Percentiles rank a stretch among this genome's conserved stretches.
Conservation (phyloP, 35 echinoderm and acorn worm genomes). For the Apostichopus parvimensis region DNA sequence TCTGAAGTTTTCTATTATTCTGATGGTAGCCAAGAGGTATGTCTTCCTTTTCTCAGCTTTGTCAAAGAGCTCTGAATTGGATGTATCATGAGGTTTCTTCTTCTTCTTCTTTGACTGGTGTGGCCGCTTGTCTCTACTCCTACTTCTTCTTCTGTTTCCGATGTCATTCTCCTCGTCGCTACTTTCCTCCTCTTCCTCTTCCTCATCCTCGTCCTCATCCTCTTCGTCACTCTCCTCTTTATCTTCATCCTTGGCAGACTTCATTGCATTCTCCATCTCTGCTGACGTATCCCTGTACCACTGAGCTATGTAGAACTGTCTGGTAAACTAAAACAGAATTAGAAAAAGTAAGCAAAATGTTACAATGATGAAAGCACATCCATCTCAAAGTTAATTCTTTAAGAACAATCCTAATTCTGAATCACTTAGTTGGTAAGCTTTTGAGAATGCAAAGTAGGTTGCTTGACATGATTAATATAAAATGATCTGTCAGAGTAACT, state of each 20-base stretch:
- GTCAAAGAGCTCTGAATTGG: conserved; percentile 22
- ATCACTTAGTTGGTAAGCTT: neutral
- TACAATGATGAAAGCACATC: neutral
- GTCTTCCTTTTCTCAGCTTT: conserved; percentile 47
- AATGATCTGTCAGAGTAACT: too few species aligned
- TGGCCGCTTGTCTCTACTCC: neutral
- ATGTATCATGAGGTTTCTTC: neutral
- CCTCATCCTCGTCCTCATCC: conserved; percentile 60
- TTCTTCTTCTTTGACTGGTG: conserved; percentile 7
- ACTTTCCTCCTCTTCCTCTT: conserved; percentile 38
- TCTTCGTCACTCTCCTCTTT: conserved; percentile 66
- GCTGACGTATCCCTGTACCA: conserved; percentile 90
- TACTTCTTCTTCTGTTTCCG: neutral
- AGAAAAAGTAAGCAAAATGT: neutral
- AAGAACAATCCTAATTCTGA: too few species aligned
- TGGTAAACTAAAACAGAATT: conserved; percentile 74
- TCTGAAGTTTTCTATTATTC: conserved; percentile 47
- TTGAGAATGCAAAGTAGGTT: too few species aligned
- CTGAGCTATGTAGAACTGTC: conserved; percentile 94
- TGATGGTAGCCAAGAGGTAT: conserved; percentile 31
- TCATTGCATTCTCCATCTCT: conserved; percentile 91
- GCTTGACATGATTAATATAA: too few species aligned
- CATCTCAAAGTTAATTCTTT: too few species aligned
- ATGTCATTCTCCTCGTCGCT: conserved; percentile 19
- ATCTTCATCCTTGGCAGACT: conserved; percentile 61